Percentiles rank a stretch among this genome's conserved stretches.
These are phyloP conservation scores for Hippocampus kuda DNA, from an alignment of 2,797 vertebrate genomes.

Conservation along the genomic window DNA sequence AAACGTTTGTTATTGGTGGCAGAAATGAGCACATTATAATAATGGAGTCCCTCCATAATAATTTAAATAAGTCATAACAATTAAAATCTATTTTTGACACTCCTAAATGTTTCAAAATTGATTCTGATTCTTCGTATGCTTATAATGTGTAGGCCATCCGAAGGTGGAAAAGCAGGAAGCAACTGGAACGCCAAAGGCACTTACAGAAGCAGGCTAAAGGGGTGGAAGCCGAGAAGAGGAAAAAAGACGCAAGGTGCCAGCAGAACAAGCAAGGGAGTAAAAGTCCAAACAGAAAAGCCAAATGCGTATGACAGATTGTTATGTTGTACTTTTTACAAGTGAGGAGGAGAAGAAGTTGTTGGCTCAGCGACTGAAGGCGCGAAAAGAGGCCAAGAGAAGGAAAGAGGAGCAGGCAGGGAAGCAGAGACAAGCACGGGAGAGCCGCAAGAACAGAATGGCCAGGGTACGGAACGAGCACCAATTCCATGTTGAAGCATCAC, in stretches of 20 bases:
- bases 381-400: constrained; percentile 70
- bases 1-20: too few relatives aligned
- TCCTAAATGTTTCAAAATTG: too few relatives aligned
- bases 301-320: not conserved
- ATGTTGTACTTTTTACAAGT: constrained; percentile 23
- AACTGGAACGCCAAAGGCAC: constrained; percentile 57
- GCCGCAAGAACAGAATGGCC: constrained; percentile 58
- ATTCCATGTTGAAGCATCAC: not conserved
- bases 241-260: constrained; percentile 40
- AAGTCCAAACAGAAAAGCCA: not conserved
- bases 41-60: too few relatives aligned
- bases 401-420: constrained; percentile 61
- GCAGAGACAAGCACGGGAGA: constrained; percentile 63
- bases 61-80: too few relatives aligned
- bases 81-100: too few relatives aligned
- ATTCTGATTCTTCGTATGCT: not conserved
- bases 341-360: constrained; percentile 67
- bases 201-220: constrained; percentile 64
- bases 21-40: too few relatives aligned
- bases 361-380: constrained; percentile 61
- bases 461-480: constrained; percentile 40
- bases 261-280: constrained; percentile 52
- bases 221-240: constrained; percentile 43
- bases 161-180: constrained; percentile 74
- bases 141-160: constrained; percentile 71